Percentiles rank a stretch among this genome's conserved stretches.
Conservation (phyloP, 2,797 vertebrate genomes). For the Lepilemur septentrionalis region DNA sequence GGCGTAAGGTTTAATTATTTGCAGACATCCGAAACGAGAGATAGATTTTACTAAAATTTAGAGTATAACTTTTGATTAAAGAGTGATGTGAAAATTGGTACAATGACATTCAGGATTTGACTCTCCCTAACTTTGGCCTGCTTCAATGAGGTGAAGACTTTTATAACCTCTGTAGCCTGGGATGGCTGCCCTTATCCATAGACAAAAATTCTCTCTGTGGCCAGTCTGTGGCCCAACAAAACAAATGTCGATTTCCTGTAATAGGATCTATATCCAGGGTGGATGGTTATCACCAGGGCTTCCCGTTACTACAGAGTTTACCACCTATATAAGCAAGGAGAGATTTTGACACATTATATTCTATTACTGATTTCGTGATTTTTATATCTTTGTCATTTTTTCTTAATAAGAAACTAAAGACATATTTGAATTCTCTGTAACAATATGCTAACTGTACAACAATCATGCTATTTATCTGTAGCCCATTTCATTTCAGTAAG, state of each 20-base stretch:
- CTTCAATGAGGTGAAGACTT: not conserved
- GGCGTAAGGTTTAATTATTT: not conserved
- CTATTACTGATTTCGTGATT: not conserved
- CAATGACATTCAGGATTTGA: not conserved
- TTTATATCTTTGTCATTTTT: not conserved
- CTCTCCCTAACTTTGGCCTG: not conserved
- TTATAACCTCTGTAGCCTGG: not conserved
- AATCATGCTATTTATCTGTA: not conserved
- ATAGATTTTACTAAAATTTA: not conserved
- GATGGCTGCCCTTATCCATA: accelerated
- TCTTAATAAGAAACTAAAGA: not conserved
- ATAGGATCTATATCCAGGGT: no score
- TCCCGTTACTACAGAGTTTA: no score
- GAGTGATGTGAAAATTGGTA: not conserved
- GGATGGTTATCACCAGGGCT: not conserved
- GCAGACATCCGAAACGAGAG: not conserved
- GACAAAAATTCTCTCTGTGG: not conserved
- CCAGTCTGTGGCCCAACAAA: no score
- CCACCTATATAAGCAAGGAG: not conserved
- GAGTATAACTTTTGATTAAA: not conserved
- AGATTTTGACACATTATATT: not conserved
- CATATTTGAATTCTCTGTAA: not conserved
- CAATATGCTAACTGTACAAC: not conserved
- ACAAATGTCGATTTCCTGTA: not conserved
- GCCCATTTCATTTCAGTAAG: not conserved